Evolutionary conservation across 1,140 invertebrate species (phyloP).

Genomic region (Megalonaias nervosa): DNA sequence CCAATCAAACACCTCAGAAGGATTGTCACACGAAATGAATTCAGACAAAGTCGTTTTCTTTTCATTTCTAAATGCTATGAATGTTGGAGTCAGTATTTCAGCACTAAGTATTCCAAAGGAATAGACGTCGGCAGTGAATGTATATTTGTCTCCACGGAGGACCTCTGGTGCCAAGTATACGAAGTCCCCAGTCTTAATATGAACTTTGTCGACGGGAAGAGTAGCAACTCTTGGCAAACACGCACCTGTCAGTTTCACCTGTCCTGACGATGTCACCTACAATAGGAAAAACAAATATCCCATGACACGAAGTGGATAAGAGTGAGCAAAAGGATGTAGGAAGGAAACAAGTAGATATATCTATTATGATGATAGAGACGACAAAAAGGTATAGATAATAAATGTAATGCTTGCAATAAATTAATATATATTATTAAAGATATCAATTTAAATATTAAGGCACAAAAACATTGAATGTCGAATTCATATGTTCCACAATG

Average conservation of each 20-base stretch:
- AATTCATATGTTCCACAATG: not conserved
- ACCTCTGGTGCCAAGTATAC: conserved; percentile 54
- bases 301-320: too few species aligned
- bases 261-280: conserved; percentile 37
- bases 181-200: conserved; percentile 27
- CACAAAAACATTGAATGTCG: too few species aligned
- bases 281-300: not conserved
- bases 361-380: too few species aligned
- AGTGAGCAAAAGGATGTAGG: too few species aligned
- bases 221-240: conserved; percentile 41
- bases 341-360: too few species aligned
- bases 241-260: conserved; percentile 41
- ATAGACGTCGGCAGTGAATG: conserved; percentile 47
- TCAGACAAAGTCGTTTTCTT: conserved; percentile 31
- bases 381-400: too few species aligned
- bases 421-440: too few species aligned
- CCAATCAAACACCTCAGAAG: conserved; percentile 33
- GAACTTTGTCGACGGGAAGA: conserved; percentile 28
- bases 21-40: conserved; percentile 36
- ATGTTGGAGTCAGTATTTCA: conserved; percentile 35
- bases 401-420: too few species aligned
- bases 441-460: too few species aligned
- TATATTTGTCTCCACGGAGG: conserved; percentile 42
- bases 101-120: conserved; percentile 49
- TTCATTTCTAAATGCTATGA: conserved; percentile 30